Conservation (phyloP, 2,888 invertebrate species). For the Tetramorium bicarinatum region DNA sequence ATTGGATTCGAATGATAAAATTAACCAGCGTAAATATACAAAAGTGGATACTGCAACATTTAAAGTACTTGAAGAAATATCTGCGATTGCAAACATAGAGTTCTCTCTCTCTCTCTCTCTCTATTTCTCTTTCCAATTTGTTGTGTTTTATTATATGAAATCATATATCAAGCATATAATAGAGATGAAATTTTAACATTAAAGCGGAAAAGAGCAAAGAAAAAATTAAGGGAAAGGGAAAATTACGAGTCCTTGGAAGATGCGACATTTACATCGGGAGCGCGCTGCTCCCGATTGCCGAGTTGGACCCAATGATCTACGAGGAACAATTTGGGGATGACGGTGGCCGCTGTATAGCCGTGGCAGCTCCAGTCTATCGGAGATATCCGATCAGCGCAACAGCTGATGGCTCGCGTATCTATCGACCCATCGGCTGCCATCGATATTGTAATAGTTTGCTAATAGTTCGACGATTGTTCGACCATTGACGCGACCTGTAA, state of each 20-base stretch:
- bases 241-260: background rate
- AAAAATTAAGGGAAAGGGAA: background rate
- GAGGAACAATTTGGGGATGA: conserved; percentile 72
- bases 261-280: background rate
- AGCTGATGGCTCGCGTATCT: conserved; percentile 80
- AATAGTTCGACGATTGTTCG: conserved; percentile 81
- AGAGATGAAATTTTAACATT: background rate
- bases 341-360: conserved; percentile 54
- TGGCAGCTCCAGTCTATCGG: conserved; percentile 66
- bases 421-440: conserved; percentile 78
- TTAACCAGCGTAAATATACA: conserved; percentile 11
- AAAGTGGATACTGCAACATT: conserved; percentile 3
- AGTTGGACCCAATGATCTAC: conserved; percentile 64
- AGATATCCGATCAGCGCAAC: conserved; percentile 79
- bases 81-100: background rate
- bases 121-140: background rate
- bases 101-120: no score
- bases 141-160: background rate
- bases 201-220: background rate
- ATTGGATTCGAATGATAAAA: conserved; percentile 39
- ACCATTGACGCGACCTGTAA: conserved; percentile 71
- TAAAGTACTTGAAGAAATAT: conserved; percentile 6
- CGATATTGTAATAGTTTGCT: conserved; percentile 82
- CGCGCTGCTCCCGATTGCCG: conserved; percentile 6
- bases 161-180: no score